phyloP scores from a whole-genome alignment of 2,113 vertebrate genomes.

The Lates calcarifer region DNA sequence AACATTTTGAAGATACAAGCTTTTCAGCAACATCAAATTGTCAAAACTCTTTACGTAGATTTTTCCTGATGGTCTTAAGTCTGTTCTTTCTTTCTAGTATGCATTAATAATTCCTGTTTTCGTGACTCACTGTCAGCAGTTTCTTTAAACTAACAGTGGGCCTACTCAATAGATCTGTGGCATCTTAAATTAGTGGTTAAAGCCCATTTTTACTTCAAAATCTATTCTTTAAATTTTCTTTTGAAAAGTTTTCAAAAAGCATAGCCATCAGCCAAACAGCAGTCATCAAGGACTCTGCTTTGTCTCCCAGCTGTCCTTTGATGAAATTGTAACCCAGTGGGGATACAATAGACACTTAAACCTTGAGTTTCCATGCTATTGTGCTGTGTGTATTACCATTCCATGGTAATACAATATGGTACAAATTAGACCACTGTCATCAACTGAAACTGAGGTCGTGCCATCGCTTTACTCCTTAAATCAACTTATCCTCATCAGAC shows the following conservation, averaged over 20 bases:
- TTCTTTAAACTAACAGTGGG: not conserved
- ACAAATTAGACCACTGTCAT: slow-evolving; percentile 55
- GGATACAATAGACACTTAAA: slow-evolving; percentile 37
- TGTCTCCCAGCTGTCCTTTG: slow-evolving; percentile 21
- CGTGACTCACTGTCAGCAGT: not conserved
- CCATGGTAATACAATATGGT: slow-evolving; percentile 60
- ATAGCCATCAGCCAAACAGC: not conserved
- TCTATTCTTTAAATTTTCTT: not conserved
- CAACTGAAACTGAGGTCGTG: slow-evolving; percentile 37
- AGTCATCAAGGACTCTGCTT: slow-evolving; percentile 28
- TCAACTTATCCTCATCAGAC: slow-evolving; percentile 50
- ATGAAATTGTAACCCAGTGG: slow-evolving; percentile 50
- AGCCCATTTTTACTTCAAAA: not conserved
- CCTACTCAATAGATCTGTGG: not conserved
- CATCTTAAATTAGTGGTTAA: not conserved
- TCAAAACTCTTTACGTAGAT: too few species aligned
- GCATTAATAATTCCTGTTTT: not conserved
- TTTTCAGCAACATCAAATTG: too few species aligned
- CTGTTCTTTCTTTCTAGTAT: too few species aligned
- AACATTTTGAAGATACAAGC: too few species aligned
- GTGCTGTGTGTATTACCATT: too few species aligned
- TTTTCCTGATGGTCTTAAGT: not conserved
- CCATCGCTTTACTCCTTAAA: slow-evolving; percentile 29
- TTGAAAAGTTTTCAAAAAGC: not conserved
- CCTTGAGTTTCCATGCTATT: slow-evolving; percentile 58